These are phyloP conservation scores for Acrocephalus scirpaceus DNA, from an alignment of 2,797 vertebrate genomes.

Conservation along the genomic window DNA sequence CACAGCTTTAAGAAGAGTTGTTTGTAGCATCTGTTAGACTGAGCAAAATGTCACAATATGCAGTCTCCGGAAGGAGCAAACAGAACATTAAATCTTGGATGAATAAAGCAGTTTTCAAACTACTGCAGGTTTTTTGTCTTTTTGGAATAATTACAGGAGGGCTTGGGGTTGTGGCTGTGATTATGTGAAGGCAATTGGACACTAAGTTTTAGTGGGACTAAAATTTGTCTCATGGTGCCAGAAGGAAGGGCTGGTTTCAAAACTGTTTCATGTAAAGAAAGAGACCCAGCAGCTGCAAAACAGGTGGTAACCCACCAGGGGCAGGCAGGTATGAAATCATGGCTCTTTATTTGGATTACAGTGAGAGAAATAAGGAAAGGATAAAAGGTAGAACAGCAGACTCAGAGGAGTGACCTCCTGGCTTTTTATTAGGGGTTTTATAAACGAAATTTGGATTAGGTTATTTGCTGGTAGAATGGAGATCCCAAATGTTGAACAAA, in stretches of 20 bases:
- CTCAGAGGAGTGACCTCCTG: background rate
- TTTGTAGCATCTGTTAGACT: constrained; percentile 18
- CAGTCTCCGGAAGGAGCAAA: constrained; percentile 21
- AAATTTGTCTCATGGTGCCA: background rate
- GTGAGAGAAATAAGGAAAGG: background rate
- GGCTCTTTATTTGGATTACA: constrained; percentile 7
- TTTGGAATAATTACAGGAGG: background rate
- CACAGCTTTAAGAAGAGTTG: constrained; percentile 16
- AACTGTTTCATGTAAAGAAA: background rate
- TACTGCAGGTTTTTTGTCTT: background rate
- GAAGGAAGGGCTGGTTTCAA: background rate
- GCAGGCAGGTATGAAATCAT: constrained; percentile 5
- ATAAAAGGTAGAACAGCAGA: background rate
- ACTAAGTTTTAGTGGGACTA: background rate
- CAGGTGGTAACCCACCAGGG: constrained; percentile 45
- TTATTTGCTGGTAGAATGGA: background rate
- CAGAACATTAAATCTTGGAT: constrained; percentile 35
- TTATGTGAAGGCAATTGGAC: background rate
- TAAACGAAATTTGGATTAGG: background rate
- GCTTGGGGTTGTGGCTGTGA: background rate
- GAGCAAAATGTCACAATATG: constrained; percentile 42
- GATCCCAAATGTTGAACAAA: background rate
- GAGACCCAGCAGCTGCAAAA: constrained; percentile 35
- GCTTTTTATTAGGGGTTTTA: background rate
- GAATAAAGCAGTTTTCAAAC: constrained; percentile 4